Conservation (phyloP, 2,113 vertebrate species). For the Nipponia nippon region DNA sequence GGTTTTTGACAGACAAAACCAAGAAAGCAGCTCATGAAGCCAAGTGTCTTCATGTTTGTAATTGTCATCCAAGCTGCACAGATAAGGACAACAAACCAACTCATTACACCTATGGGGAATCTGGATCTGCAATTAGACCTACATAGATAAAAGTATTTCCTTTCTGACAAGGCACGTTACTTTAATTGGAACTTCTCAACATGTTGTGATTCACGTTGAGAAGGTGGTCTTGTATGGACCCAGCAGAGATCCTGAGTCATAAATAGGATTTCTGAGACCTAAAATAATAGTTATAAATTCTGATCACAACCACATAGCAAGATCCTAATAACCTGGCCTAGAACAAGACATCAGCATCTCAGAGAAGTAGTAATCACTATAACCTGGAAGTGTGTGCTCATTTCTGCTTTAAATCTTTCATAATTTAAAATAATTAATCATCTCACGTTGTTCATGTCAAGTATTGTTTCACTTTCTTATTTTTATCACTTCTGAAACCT, state of each 20-base stretch:
- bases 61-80: background rate
- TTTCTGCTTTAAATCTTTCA: background rate
- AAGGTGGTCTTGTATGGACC: background rate
- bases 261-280: background rate
- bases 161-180: background rate
- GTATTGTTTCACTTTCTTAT: background rate
- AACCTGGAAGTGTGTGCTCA: background rate
- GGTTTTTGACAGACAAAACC: background rate
- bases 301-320: background rate
- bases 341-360: background rate
- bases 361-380: background rate
- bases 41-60: background rate
- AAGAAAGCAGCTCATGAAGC: background rate
- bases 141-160: background rate
- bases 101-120: background rate
- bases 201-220: background rate
- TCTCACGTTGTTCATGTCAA: background rate
- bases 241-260: background rate
- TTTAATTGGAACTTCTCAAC: background rate
- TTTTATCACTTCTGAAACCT: background rate
- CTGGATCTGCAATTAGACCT: background rate
- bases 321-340: background rate
- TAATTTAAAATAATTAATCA: background rate
- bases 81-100: background rate
- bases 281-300: background rate